Conservation (phyloP, 2,797 vertebrate species). For the Gallinago stenura region DNA sequence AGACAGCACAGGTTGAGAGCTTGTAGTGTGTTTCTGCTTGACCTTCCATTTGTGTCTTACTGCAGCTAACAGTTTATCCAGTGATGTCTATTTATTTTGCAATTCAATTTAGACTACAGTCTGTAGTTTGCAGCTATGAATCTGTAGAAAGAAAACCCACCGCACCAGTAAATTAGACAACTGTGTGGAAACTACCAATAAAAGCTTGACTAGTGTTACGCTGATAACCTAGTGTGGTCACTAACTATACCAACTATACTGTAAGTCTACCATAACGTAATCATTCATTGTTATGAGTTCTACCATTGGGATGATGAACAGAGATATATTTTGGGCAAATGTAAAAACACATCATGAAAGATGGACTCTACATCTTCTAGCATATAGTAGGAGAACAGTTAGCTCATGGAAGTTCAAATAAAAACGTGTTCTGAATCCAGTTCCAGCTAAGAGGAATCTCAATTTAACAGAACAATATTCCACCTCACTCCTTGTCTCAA, state of each 20-base stretch:
- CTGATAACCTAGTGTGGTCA: neutral
- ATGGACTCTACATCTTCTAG: neutral
- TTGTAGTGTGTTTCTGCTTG: neutral
- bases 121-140: neutral
- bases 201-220: neutral
- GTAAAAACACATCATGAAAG: neutral
- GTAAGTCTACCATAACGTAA: neutral
- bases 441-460: neutral
- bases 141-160: neutral
- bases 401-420: neutral
- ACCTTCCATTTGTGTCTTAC: neutral
- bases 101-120: neutral
- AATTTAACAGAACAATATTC: neutral
- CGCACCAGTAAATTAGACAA: neutral
- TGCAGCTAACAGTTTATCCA: neutral
- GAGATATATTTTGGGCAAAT: neutral
- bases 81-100: neutral
- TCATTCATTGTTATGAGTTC: neutral
- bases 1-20: neutral
- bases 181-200: fast-evolving
- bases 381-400: neutral
- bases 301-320: neutral
- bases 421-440: neutral
- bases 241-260: neutral
- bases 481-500: neutral